Base-by-base conservation (phyloP, 2,797 vertebrate species). In the Antennarius maculatus region DNA sequence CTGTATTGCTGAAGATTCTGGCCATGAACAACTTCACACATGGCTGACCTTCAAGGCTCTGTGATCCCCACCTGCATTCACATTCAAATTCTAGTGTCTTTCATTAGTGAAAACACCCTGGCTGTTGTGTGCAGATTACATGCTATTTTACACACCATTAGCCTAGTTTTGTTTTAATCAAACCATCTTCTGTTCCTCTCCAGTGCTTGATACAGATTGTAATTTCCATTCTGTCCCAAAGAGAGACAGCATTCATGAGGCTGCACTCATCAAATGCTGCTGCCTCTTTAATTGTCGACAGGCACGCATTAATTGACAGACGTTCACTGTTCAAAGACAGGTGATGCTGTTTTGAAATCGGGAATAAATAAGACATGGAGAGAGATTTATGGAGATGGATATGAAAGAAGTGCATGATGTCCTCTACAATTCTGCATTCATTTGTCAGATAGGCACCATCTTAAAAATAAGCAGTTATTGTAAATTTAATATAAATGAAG, bases 121-220 rank as follows among this genome's bases (percentile, higher is more conserved):
- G 86, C 93, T 92, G 93, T 91, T 93, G 90, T 92, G 91, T 83
- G 88, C 82, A 31, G 83, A 95, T 96, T 94, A 95, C 88, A 92
- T 83, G 92, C 91, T 93, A 96, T 97, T 97, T 96, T 85, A 96
- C 94, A 96, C 94, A 76, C 66, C 86, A 87, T 91, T 91, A 90
- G 72, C 66, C 64, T 16, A 73, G 83, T 80, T 87, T 95, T 96
- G 94, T 95, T 96, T 96, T 96, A 97, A 97, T 98, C 95, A 95
- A 93, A 93, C 89, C 84, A 87, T 81, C 88, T 90, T 92, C 90
- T 94, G 94, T 94, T 94, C 93, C 88, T 93, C 94, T 93, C 89
- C 87, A 93, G 88, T 89, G 92, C 94, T 90, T 91, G 91, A 95
- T 93, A 87, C 90, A 89, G 90, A 90, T 89, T 91, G 92, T 94